Evolutionary conservation across 2,797 vertebrate genomes (phyloP).

Genomic region (Cyprinodon diabolis): DNA sequence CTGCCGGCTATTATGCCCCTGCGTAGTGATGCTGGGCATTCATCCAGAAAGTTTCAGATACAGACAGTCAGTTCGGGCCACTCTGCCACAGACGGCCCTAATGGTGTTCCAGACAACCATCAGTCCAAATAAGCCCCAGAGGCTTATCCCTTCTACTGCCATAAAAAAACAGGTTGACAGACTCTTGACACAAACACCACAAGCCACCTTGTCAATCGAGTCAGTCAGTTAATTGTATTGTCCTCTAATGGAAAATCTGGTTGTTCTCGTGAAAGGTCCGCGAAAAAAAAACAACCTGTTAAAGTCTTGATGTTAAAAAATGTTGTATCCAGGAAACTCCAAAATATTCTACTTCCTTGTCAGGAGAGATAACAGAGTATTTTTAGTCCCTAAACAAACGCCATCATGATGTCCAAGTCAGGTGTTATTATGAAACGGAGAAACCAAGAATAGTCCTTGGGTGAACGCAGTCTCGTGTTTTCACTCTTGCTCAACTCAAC

Average conservation of each 20-base stretch:
- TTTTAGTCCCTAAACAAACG: background rate
- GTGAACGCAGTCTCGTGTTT: background rate
- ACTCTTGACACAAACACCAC: background rate
- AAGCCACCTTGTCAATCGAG: conserved; percentile 2
- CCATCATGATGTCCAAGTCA: background rate
- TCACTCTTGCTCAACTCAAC: background rate
- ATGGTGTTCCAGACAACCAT: conserved; percentile 34
- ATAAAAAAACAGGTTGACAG: conserved; percentile 2
- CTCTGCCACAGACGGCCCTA: conserved; percentile 17
- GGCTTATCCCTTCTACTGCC: conserved; percentile 2
- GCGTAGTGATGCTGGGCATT: conserved; percentile 28
- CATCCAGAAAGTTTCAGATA: conserved; percentile 42
- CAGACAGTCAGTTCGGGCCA: conserved; percentile 23
- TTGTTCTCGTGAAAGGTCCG: background rate
- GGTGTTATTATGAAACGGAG: background rate
- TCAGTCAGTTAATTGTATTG: background rate
- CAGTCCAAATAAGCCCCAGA: conserved; percentile 24
- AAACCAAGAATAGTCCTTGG: background rate
- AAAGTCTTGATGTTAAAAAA: background rate
- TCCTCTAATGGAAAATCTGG: background rate
- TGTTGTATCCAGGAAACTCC: background rate
- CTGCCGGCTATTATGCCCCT: conserved; percentile 15
- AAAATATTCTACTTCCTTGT: background rate
- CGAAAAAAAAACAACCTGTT: background rate
- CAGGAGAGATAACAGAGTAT: background rate